phyloP scores from a whole-genome alignment of 2,888 invertebrate species.

The Dascillus cervinus region DNA sequence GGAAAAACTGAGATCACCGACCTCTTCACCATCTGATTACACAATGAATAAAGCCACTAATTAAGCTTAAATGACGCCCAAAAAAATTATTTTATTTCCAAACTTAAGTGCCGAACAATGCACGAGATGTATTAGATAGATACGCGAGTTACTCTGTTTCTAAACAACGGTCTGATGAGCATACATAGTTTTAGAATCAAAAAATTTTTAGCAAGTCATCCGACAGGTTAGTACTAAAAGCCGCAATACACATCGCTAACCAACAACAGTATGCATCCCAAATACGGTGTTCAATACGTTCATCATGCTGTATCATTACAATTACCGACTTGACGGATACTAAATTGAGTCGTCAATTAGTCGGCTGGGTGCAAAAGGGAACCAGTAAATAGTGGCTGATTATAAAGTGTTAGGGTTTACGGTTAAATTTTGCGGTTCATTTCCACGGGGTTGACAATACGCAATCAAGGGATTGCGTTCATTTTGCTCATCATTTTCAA shows the following conservation, averaged over 20 bases:
- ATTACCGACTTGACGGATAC: conserved; percentile 26
- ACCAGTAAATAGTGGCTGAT: conserved; percentile 26
- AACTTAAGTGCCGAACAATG: too few relatives aligned
- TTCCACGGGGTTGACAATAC: conserved; percentile 27
- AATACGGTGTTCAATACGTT: conserved; percentile 21
- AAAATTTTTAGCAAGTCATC: conserved; percentile 12
- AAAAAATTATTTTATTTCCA: too few relatives aligned
- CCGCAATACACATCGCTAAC: not conserved
- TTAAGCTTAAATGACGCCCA: too few relatives aligned
- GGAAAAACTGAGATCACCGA: too few relatives aligned
- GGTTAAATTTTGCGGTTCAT: conserved; percentile 29
- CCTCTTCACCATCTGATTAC: too few relatives aligned
- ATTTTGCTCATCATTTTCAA: too few relatives aligned
- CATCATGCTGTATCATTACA: conserved; percentile 28
- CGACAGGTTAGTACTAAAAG: conserved; percentile 10
- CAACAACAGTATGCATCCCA: conserved; percentile 6
- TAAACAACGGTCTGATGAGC: too few relatives aligned
- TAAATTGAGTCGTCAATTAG: conserved; percentile 29
- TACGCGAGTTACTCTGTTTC: too few relatives aligned
- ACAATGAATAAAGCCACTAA: too few relatives aligned
- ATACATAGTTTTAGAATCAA: too few relatives aligned
- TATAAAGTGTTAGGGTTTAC: conserved; percentile 25
- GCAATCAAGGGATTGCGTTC: conserved; percentile 29
- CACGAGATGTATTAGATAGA: too few relatives aligned
- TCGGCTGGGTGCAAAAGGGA: conserved; percentile 18